Percentiles rank a stretch among this genome's conserved stretches.
Evolutionary conservation across 2,888 invertebrate genomes (phyloP).

Genomic region (Hartigia nigra): DNA sequence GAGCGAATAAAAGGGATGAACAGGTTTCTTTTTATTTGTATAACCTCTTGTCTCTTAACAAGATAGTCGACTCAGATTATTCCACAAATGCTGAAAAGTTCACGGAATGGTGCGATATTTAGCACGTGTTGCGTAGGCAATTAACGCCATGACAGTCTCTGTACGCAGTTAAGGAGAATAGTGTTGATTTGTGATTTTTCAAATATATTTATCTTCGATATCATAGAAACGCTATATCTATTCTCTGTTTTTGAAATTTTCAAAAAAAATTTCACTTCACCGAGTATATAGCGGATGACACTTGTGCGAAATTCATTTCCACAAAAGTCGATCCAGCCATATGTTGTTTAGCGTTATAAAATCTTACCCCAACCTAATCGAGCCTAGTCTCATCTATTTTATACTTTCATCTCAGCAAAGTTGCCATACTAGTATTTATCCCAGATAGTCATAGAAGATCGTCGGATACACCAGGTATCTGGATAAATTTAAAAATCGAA

Average conservation of each 20-base stretch:
- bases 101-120: not conserved
- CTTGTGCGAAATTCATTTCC: not conserved
- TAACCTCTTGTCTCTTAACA: not conserved
- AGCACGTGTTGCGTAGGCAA: not conserved
- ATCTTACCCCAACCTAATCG: not conserved
- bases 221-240: not conserved
- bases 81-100: not conserved
- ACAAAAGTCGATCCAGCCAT: not conserved
- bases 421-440: not conserved
- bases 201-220: not conserved
- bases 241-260: not conserved
- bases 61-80: not conserved
- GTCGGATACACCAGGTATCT: not conserved
- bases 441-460: not conserved
- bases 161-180: not conserved
- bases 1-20: not conserved
- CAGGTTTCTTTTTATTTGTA: not conserved
- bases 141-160: not conserved
- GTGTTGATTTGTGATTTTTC: not conserved
- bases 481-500: not conserved
- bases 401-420: not conserved
- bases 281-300: not conserved
- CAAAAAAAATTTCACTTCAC: not conserved
- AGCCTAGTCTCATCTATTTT: not conserved
- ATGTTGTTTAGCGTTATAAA: not conserved